A percentile compares a stretch with the other conserved stretches of the same genome.
Evolutionary conservation across 2,888 invertebrate genomes (phyloP).

Genomic region (Latheticus oryzae): DNA sequence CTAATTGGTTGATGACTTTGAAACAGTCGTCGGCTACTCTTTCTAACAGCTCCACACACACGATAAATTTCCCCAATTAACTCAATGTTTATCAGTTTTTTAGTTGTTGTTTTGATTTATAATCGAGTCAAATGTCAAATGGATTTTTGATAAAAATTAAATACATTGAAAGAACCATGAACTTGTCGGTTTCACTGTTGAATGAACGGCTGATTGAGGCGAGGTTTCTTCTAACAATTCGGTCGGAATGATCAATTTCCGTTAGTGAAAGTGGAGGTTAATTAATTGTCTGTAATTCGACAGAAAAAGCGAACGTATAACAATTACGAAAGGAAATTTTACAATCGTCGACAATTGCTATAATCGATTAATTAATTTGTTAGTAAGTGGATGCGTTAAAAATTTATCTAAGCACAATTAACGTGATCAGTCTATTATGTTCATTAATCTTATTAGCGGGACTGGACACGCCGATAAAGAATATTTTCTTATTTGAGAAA

Average conservation of each 20-base stretch:
- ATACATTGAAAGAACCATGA: neutral
- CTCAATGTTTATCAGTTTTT: slow-evolving; percentile 23
- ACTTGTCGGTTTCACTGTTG: slow-evolving; percentile 3
- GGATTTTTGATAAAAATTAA: neutral
- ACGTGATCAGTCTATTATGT: slow-evolving; percentile 4
- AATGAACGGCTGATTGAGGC: neutral
- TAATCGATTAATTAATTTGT: slow-evolving; percentile 12
- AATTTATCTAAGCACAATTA: slow-evolving; percentile 9
- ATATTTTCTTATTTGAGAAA: too few relatives aligned
- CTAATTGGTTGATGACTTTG: slow-evolving; percentile 34
- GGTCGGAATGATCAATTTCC: slow-evolving; percentile 14
- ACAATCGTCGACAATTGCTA: neutral
- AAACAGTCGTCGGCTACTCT: slow-evolving; percentile 7
- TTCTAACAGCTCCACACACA: slow-evolving; percentile 19
- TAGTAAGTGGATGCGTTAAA: slow-evolving; percentile 1
- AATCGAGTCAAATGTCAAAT: slow-evolving; percentile 6
- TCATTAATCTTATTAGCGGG: slow-evolving; percentile 14
- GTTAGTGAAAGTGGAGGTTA: slow-evolving; percentile 26
- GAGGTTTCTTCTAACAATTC: slow-evolving; percentile 5
- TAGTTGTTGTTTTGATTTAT: slow-evolving; percentile 29
- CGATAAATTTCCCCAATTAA: slow-evolving; percentile 30
- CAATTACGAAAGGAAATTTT: too few relatives aligned
- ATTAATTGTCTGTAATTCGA: slow-evolving; percentile 16
- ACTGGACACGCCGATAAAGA: slow-evolving; percentile 10
- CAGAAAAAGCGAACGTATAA: neutral